Conservation (phyloP, 1,140 invertebrate genomes). For the Aphelenchoides avenae region DNA sequence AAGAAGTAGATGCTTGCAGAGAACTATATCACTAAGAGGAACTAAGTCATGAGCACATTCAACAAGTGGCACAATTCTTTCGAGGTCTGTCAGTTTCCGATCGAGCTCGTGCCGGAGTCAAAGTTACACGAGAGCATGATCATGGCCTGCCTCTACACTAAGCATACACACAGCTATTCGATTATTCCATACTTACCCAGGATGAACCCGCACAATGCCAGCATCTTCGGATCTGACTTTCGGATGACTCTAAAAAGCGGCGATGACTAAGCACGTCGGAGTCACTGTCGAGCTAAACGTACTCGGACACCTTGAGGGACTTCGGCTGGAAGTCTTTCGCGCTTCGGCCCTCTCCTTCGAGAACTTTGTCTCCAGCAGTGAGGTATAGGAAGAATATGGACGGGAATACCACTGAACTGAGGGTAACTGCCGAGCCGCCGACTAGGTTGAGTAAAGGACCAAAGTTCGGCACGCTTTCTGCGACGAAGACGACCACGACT, state of each 20-base stretch:
- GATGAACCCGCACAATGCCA: no score
- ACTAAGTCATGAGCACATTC: not conserved
- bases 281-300: not conserved
- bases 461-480: constrained; percentile 16
- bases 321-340: not conserved
- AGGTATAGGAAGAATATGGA: constrained; percentile 16
- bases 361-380: constrained; percentile 7
- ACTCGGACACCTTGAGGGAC: not conserved
- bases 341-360: not conserved
- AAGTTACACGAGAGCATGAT: no score
- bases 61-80: not conserved
- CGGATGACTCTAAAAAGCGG: no score
- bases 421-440: constrained; percentile 19
- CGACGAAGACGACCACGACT: constrained; percentile 13
- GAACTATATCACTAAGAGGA: not conserved
- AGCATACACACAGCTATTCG: no score
- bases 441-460: constrained; percentile 16
- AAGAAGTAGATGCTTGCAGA: no score
- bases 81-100: not conserved
- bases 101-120: not conserved
- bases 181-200: no score
- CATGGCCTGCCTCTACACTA: no score
- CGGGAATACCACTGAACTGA: constrained; percentile 18
- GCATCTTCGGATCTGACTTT: no score
- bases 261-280: no score